Base-by-base conservation (phyloP, 2,888 invertebrate species). In the Periphyllus acericola region DNA sequence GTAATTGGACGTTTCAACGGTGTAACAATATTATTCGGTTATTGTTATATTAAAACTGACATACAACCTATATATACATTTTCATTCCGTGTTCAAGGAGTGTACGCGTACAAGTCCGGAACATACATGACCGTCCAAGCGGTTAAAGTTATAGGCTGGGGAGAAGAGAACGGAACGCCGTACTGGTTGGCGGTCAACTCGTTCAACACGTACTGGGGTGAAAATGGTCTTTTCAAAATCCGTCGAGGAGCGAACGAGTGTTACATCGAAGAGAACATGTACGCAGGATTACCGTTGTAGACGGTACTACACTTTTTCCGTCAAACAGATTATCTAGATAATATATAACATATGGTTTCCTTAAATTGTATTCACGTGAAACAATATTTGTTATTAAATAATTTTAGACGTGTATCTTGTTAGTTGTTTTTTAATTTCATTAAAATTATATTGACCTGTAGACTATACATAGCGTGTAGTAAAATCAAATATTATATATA, bases 121-220 rank as follows among this genome's bases (percentile, higher is more conserved):
- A 92, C 93, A 21, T 93, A 92, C 60, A 92, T 97, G 3, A 97
- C 89, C 11, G 84, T 87, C 11, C 90, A 90, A 76, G 89, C 90
- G 8, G 90, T 90, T 8, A 90, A 89, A 75, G 83, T 90, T 17
- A 89, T 90, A 11, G 90, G 90, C n/a, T 98, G 96, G 96, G 98
- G 98, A 79, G 94, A 94, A 0, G 95, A 96, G 89, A 93, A 94
- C 78, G 94, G 93, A 25, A 94, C 93, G 83, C 95, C 96, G 83
- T 98, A 97, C 92, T 98, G 98, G 98, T 93, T 96, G 36, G 94
- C 96, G 90, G 96, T 96, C 88, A 98, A 98, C 93, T 97, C 96
- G 0, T 98, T 97, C 97, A 97, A 98, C 92, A 93, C 93, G 0
- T 97, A 97, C 92, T 98, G 98, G 97, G 98, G 98, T 89, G 95